Evolutionary conservation across 1,140 invertebrate genomes (phyloP), one percentile per base, ranked within the genome.

Genomic region (Thaumetopoea pityocampa): DNA sequence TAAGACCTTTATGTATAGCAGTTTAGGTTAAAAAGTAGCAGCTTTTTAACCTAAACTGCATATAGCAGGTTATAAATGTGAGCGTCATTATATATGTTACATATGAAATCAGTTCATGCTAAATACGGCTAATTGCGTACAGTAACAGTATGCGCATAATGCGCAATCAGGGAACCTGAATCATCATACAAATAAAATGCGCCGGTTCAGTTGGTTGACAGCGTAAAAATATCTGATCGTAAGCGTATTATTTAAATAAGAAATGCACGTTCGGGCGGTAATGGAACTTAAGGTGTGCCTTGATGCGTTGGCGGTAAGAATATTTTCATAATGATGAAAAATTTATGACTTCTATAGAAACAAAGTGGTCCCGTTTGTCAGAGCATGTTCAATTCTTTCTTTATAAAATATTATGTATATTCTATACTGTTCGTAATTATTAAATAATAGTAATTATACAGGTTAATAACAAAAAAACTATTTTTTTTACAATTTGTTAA

Each of bases 211-310:
- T 24, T 40, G 30, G 46, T 23, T 63, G 49, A 66, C 47, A 58
- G 42, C 37, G 35, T 52, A 52, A 55, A 62, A 60, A 55, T 53
- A 40, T 38, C 28, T 42, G 56, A 65, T 60, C 33, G 63, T 49
- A 48, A 55, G 43, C 47, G 60, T 60, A 60, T 62, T 57, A 54
- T 54, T 51, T 57, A 64, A 60, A 69, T 69, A 69, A 66, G 45
- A 40, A 22, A 37, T 49, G 28, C 55, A 55, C 52, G 50, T 46
- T 40, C 53, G 38, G 40, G 36, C 36, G 24, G 30, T 69, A 67
- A 66, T 67, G 30, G 57, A 35, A 38, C 27, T 61, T 44, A 61
- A 56, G 35, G 15, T 35, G 30, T 28, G 29, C 29, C 24, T 4
- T 23, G 38, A 19, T 51, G 38, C 23, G 30, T 22, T 14, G 30